These are phyloP conservation scores for Conomelus anceps DNA, from an alignment of 2,888 invertebrate genomes.

Conservation along the genomic window DNA sequence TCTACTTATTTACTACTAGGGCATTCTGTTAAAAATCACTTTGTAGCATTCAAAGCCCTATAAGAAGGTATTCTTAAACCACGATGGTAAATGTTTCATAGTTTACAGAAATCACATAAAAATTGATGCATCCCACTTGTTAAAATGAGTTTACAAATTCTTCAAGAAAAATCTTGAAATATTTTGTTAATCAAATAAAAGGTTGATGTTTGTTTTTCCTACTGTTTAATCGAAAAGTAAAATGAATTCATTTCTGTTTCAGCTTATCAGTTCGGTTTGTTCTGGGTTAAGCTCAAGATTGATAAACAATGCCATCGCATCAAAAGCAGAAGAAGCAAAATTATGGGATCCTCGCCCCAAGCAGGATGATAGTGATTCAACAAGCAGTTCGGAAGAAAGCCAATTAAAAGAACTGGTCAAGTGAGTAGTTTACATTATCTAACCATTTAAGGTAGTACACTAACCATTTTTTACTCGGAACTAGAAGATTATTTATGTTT, in stretches of 20 bases:
- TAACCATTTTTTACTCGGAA: background rate
- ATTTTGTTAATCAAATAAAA: too few species aligned
- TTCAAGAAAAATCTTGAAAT: too few species aligned
- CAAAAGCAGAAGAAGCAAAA: slow-evolving; percentile 46
- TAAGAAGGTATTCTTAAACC: too few species aligned
- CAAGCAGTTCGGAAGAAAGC: background rate
- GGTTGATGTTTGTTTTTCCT: too few species aligned
- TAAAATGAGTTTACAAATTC: too few species aligned
- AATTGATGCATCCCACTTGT: too few species aligned
- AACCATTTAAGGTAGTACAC: background rate
- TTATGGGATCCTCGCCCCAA: slow-evolving; percentile 53
- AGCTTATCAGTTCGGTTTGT: slow-evolving; percentile 11
- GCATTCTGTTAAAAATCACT: too few species aligned
- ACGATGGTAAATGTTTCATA: too few species aligned
- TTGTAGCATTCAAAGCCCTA: too few species aligned
- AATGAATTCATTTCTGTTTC: background rate
- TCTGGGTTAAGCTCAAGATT: background rate
- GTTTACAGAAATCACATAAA: too few species aligned
- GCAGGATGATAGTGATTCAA: slow-evolving; percentile 29
- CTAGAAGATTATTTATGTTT: too few species aligned
- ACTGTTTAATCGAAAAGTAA: background rate
- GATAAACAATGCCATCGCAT: background rate
- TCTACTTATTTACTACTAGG: too few species aligned
- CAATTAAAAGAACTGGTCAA: background rate
- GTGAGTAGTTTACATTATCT: background rate